A percentile compares a stretch with the other conserved stretches of the same genome.
These are phyloP conservation scores for Semotilus atromaculatus DNA, from an alignment of 2,797 vertebrate genomes.

Conservation along the genomic window DNA sequence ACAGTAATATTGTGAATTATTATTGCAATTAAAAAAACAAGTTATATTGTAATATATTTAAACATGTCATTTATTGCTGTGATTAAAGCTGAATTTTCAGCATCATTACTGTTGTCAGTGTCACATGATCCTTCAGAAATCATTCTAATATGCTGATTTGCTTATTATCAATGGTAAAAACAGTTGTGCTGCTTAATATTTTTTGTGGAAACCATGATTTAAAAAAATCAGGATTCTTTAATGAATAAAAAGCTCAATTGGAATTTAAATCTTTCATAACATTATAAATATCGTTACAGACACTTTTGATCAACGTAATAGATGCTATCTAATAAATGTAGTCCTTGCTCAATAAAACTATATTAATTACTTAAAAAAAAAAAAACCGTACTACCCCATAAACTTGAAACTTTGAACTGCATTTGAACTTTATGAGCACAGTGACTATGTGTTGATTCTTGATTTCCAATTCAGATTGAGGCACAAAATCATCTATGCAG, in stretches of 20 bases:
- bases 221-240: background rate
- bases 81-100: background rate
- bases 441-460: background rate
- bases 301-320: background rate
- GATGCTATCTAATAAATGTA: too few species aligned
- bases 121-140: background rate
- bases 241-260: background rate
- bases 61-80: background rate
- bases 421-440: background rate
- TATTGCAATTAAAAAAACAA: background rate
- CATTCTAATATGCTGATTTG: background rate
- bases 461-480: background rate
- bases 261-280: background rate
- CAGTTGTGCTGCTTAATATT: background rate
- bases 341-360: background rate
- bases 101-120: background rate
- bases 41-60: background rate
- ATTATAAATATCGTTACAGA: background rate
- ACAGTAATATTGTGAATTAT: background rate
- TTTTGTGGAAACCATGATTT: background rate
- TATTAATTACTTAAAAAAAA: background rate
- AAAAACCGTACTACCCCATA: background rate
- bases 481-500: background rate
- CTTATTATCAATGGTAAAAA: background rate
- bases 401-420: background rate